phyloP scores from a whole-genome alignment of 2,113 vertebrate species.

The Xenopus tropicalis region DNA sequence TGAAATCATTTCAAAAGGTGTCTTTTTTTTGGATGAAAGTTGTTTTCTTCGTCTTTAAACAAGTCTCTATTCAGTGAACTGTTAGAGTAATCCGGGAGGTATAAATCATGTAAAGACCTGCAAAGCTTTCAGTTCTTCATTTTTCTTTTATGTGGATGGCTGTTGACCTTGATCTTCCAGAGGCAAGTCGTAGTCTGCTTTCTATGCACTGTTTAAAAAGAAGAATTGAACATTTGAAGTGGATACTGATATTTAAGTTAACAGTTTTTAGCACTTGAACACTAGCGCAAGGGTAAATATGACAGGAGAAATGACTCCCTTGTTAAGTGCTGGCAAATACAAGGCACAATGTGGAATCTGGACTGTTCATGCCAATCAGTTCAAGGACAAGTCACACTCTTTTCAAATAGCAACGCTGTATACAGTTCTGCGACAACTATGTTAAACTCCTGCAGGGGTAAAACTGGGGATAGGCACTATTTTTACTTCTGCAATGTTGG shows the following conservation, averaged over 20 bases:
- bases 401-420: too few relatives aligned
- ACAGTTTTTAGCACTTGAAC: constrained; percentile 34
- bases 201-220: constrained; percentile 39
- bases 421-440: too few relatives aligned
- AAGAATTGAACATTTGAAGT: constrained; percentile 36
- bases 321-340: constrained; percentile 24
- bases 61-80: constrained; percentile 26
- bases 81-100: constrained; percentile 28
- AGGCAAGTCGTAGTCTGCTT: constrained; percentile 32
- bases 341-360: background rate
- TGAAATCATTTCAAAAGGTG: too few relatives aligned
- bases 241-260: constrained; percentile 40
- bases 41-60: constrained; percentile 21
- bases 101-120: constrained; percentile 41
- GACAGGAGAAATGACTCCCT: constrained; percentile 24
- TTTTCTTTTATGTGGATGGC: constrained; percentile 37
- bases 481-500: too few relatives aligned
- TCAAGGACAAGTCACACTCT: background rate
- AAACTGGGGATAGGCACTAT: too few relatives aligned
- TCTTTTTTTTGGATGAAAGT: constrained; percentile 7
- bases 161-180: constrained; percentile 40
- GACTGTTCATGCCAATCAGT: background rate
- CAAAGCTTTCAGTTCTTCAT: constrained; percentile 37
- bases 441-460: too few relatives aligned
- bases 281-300: constrained; percentile 34